Percentiles rank a stretch among this genome's conserved stretches.
Evolutionary conservation across 2,888 invertebrate species (phyloP).

Genomic region (Pteria penguin): DNA sequence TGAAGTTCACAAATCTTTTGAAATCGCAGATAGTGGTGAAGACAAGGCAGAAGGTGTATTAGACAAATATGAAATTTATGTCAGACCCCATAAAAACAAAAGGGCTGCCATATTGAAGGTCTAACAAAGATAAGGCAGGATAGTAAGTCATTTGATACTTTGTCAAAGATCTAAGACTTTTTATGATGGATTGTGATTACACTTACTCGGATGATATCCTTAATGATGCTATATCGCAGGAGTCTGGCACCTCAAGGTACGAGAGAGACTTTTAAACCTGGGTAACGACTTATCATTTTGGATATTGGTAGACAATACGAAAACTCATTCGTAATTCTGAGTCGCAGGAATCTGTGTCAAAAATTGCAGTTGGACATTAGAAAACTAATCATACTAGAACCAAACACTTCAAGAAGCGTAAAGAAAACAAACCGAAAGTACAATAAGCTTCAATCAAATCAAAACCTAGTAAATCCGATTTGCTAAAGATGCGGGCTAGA

Average conservation of each 20-base stretch:
- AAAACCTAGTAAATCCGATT: not conserved
- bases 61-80: conserved; percentile 42
- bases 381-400: not conserved
- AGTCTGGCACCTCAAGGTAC: conserved; percentile 21
- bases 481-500: conserved; percentile 3
- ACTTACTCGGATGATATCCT: conserved; percentile 26
- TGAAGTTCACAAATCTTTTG: conserved; percentile 53
- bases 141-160: conserved; percentile 42
- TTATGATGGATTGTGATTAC: conserved; percentile 49
- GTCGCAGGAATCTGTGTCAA: not conserved
- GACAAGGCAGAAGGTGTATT: conserved; percentile 38
- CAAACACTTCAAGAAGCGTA: too few relatives aligned
- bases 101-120: conserved; percentile 43
- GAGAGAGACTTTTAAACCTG: conserved; percentile 27
- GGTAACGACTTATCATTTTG: conserved; percentile 21
- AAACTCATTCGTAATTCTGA: conserved; percentile 18
- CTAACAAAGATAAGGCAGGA: conserved; percentile 43
- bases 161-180: conserved; percentile 45
- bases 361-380: not conserved
- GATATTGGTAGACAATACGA: conserved; percentile 31
- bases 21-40: conserved; percentile 27
- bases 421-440: too few relatives aligned
- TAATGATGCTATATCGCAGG: conserved; percentile 23
- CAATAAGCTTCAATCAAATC: too few relatives aligned
- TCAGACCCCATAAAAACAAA: conserved; percentile 49